These are phyloP conservation scores for Rhizoglyphus robini DNA, from an alignment of 1,140 invertebrate genomes.

Conservation along the genomic window DNA sequence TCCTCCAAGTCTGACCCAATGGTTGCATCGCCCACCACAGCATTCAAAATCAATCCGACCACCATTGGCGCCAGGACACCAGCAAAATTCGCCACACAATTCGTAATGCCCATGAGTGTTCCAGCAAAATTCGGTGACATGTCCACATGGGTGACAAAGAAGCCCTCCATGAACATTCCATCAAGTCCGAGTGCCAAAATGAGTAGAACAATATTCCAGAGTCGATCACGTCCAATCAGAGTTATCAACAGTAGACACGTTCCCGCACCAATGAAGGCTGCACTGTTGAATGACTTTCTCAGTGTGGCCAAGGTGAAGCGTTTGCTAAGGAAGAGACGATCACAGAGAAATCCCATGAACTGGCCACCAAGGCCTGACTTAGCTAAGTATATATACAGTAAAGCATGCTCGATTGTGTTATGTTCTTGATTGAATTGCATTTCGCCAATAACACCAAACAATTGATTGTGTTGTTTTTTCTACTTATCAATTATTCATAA, in stretches of 20 bases:
- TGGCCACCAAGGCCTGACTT: slow-evolving; percentile 38
- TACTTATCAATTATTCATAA: too few species aligned
- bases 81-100: slow-evolving; percentile 29
- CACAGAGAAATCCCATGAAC: slow-evolving; percentile 38
- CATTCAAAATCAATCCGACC: slow-evolving; percentile 22
- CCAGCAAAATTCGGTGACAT: too few species aligned
- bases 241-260: slow-evolving; percentile 53
- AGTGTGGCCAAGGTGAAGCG: slow-evolving; percentile 16
- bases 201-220: slow-evolving; percentile 14
- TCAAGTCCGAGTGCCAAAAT: slow-evolving; percentile 17
- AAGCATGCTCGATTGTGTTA: too few species aligned
- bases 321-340: slow-evolving; percentile 31
- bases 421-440: too few species aligned
- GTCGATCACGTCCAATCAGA: slow-evolving; percentile 46
- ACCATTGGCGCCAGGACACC: slow-evolving; percentile 29
- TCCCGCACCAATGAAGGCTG: slow-evolving; percentile 45
- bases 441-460: too few species aligned
- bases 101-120: too few species aligned
- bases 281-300: slow-evolving; percentile 26
- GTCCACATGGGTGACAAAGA: too few species aligned
- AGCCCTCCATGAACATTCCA: slow-evolving; percentile 23
- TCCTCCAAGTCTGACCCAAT: slow-evolving; percentile 34
- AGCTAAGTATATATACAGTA: too few species aligned
- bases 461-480: too few species aligned
- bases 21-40: neutral